Evolutionary conservation across 1,140 invertebrate species (phyloP), one percentile per base, ranked within the genome.

Genomic region (Ganaspis sp.): DNA sequence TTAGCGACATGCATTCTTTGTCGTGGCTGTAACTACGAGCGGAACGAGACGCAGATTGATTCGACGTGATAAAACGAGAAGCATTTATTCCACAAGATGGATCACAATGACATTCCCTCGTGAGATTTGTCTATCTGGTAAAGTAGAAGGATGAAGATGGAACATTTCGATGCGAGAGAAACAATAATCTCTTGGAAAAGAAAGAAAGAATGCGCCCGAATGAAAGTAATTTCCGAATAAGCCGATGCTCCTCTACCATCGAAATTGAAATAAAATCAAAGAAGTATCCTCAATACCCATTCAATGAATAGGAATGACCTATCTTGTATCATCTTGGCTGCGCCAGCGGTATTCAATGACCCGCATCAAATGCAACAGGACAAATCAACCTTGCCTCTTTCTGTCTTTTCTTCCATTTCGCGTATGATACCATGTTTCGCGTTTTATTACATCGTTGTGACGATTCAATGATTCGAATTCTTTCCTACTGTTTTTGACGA

Each of bases 241-340:
- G 75, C 70, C 38, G 19, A 72, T 29, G 72, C 72, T 74, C 53
- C 71, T 53, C 45, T 72, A n/a, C 23, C 34, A 21, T 26, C n/a
- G 23, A 73, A 19, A 77, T 69, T 69, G 54, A 77, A 78, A 75
- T 81, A 74, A 81, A 78, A 81, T 81, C 53, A 75, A 72, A 72
- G 69, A 71, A 78, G 71, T 73, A 75, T 79, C 69, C 69, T 69
- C 75, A 71, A 76, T 81, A 78, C 71, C 77, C 73, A 79, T 79
- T 72, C 72, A 74, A 76, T 81, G 76, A 75, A 78, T 74, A 75
- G 74, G 42, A 78, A 78, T 81, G 79, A 74, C 75, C 40, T 49
- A 64, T 74, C 49, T 58, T 74, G 12, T 64, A 29, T 4, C 58
- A 64, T 64, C 23, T 29, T 64, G 26, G 58, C 12, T 64, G 23